Evolutionary conservation across 2,888 invertebrate genomes (phyloP), one percentile per base, ranked within the genome.

Genomic region (Platycheirus rosarum): DNA sequence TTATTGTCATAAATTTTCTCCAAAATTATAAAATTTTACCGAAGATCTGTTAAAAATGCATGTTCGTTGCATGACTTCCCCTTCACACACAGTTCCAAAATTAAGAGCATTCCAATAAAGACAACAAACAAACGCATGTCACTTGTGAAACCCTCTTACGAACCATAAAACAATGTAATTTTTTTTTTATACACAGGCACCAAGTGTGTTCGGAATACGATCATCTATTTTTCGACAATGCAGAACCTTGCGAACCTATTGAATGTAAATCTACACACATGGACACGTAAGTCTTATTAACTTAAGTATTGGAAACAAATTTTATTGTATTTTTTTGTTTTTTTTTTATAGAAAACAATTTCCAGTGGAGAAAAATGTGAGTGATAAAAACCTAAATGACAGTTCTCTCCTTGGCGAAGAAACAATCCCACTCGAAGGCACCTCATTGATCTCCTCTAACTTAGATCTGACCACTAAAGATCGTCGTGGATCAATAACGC

Each of bases 121-220:
- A 26, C 26, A 26, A 26, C 2, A 26, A 26, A 26, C 26, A 26
- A 4, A 26, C 29, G 8, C 1, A 32, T 32, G 29, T 32, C 29
- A 7, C n/a, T n/a, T n/a, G n/a, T n/a, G n/a, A n/a, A n/a, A 32
- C 8, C 8, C 8, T 7, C 3, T 1, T 6, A 32, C 29, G 8
- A 32, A 11, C 40, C 14, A 29, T 29, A 44, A 11, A 23, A 20
- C 18, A 46, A 18, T 11, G 11, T 4, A 11, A 42, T 7, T 35
- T 11, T 29, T 14, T 26, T 16, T 60, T 14, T 20, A 40, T 60
- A 69, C 60, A 8, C 62, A 88, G 88, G 66, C 86, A 86, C 69
- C 87, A 88, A 76, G 84, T 88, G 5, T 84, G 85, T 20, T 82
- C 84, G n/a, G 85, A 86, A 46, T 88, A 87, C 84, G 86, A 87